Evolutionary conservation across 2,113 vertebrate species (phyloP).

Genomic region (Rhipidura dahli): DNA sequence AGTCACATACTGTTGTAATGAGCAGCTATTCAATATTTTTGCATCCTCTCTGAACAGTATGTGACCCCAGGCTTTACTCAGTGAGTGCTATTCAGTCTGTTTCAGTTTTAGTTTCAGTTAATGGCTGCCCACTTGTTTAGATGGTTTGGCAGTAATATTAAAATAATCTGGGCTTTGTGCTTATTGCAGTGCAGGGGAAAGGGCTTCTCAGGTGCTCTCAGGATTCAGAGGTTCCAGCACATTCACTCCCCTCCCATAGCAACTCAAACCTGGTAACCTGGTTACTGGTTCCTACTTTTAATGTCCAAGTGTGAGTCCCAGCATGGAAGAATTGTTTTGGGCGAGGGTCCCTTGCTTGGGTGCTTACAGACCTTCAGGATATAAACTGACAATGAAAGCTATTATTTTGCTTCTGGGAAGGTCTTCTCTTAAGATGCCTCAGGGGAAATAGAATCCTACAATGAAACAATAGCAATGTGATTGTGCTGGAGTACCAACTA

Average conservation of each 20-base stretch:
- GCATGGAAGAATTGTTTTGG: neutral
- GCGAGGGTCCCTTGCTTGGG: neutral
- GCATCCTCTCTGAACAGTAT: neutral
- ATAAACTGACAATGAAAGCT: neutral
- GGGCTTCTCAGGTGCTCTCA: neutral
- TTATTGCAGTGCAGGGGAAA: neutral
- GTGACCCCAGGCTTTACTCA: neutral
- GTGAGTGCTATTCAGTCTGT: neutral
- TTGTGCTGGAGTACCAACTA: neutral
- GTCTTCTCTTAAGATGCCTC: neutral
- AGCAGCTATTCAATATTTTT: conserved; percentile 4
- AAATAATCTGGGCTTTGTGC: neutral
- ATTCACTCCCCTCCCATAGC: neutral
- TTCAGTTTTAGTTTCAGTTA: neutral
- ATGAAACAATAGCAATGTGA: neutral
- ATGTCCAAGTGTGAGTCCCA: neutral
- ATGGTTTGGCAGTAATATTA: neutral
- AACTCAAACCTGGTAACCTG: neutral
- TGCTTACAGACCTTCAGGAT: neutral
- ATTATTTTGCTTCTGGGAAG: neutral
- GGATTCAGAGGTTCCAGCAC: neutral
- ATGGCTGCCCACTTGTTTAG: neutral
- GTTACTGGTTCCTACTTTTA: neutral
- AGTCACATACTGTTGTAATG: neutral
- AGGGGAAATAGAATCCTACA: neutral